Evolutionary conservation across 2,797 vertebrate genomes (phyloP), one percentile per base, ranked within the genome.

Genomic region (Novumbra hubbsi): DNA sequence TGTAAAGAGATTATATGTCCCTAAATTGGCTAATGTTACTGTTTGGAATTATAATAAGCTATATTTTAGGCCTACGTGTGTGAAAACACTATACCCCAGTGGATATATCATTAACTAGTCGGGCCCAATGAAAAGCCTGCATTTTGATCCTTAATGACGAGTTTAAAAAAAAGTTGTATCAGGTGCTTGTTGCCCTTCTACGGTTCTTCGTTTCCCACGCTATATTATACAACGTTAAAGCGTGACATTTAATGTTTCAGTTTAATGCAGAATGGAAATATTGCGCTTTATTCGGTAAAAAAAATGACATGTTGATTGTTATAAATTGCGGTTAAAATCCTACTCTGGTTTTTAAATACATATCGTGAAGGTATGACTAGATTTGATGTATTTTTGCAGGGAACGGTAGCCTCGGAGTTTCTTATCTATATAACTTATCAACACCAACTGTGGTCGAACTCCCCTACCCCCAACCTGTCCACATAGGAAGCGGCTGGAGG

Each of bases 201-300:
- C 52, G 49, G 14, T 28, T 27, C 63, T 75, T 75, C 73, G 80
- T 76, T 73, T 76, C 74, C 49, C 69, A 78, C 74, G 57, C 74
- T 9, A 60, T 60, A 14, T 45, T 12, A 11, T 30, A 52, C 45
- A n/a, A 45, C 72, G 74, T 30, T 14, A 68, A 15, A 12, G 16
- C 64, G 62, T 48, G 41, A 17, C 27, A 68, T 19, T 38, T 21
- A 24, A 72, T 72, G 49, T 68, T n/a, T 45, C 70, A 57, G 68
- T 67, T 19, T 69, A 64, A 15, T 28, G 57, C 0, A 64, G 16
- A 28, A 30, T 64, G 8, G 6, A 1, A 64, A 16, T 64, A 21
- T 32, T 63, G 52, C 52, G 19, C 52, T 55, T 2, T 55, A 21
- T 21, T 55, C 52, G 8, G n/a, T 16, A 52, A 52, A 19, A 52